Percentiles rank a stretch among this genome's conserved stretches.
These are phyloP conservation scores for Equus quagga DNA, from an alignment of 2,113 vertebrate species.

Conservation along the genomic window DNA sequence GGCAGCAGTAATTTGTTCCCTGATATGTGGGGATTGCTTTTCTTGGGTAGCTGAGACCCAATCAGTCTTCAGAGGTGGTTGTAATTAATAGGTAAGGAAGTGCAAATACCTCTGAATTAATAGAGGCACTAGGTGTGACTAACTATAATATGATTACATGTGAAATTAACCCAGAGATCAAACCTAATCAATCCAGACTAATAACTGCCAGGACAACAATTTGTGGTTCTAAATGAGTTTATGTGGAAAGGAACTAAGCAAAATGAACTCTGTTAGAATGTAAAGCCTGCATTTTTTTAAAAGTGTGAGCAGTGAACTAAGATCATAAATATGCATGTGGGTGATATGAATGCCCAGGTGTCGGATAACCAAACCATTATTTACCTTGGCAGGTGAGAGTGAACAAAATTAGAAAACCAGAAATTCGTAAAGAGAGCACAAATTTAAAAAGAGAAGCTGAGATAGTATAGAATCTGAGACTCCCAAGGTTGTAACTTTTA, in stretches of 20 bases:
- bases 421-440: slow-evolving; percentile 14
- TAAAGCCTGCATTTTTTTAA: neutral
- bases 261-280: slow-evolving; percentile 75
- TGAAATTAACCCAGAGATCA: slow-evolving; percentile 86
- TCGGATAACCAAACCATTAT: neutral
- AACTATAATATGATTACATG: slow-evolving; percentile 82
- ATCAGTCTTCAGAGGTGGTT: slow-evolving; percentile 66
- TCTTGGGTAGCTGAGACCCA: slow-evolving; percentile 52
- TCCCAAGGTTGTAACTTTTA: neutral
- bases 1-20: slow-evolving; percentile 64
- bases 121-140: slow-evolving; percentile 79
- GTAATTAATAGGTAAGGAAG: slow-evolving; percentile 84
- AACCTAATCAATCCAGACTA: slow-evolving; percentile 83
- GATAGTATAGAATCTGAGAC: neutral
- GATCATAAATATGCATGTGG: slow-evolving; percentile 35
- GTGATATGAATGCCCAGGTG: slow-evolving; percentile 48
- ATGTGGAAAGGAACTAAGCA: slow-evolving; percentile 70
- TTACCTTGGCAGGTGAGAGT: slow-evolving; percentile 52
- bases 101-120: slow-evolving; percentile 83
- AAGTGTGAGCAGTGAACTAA: slow-evolving; percentile 18
- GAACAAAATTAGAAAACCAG: slow-evolving; percentile 48
- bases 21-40: slow-evolving; percentile 69
- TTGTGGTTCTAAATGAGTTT: slow-evolving; percentile 80
- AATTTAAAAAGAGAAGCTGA: neutral
- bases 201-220: slow-evolving; percentile 82